Conservation (phyloP, 2,888 invertebrate species). For the Netelia melanura region DNA sequence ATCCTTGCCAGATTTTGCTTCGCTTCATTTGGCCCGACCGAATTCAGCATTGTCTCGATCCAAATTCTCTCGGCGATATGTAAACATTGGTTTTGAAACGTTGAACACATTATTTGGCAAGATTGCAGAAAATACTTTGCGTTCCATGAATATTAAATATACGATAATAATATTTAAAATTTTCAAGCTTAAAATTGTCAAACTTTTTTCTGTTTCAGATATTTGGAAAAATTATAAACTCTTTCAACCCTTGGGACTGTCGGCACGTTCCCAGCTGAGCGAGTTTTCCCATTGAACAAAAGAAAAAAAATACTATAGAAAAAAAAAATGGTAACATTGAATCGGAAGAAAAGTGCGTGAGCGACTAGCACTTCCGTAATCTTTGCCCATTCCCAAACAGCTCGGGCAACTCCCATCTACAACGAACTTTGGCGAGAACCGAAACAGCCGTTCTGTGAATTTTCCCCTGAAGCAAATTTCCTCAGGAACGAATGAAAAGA, state of each 20-base stretch:
- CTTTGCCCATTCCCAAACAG: no score
- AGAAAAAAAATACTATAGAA: constrained; percentile 1
- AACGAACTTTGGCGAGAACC: not conserved
- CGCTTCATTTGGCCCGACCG: no score
- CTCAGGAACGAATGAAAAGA: not conserved
- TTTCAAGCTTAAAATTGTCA: not conserved
- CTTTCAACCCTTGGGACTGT: not conserved
- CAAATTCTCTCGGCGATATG: no score
- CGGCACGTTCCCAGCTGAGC: not conserved
- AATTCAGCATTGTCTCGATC: no score
- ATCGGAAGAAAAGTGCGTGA: no score
- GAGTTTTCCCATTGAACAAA: constrained; percentile 28
- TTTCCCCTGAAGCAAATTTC: not conserved
- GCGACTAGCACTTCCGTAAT: no score
- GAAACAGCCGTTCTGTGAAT: not conserved
- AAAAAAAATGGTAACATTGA: constrained; percentile 7
- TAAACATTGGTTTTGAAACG: no score
- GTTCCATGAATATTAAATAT: not conserved
- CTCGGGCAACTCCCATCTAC: not conserved
- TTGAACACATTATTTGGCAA: not conserved
- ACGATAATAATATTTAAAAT: not conserved
- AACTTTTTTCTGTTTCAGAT: not conserved
- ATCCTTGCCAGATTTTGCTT: no score
- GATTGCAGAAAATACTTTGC: not conserved
- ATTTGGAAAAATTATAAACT: not conserved